Conservation (phyloP, 2,113 vertebrate species). For the Sinocyclocheilus anophthalmus region DNA sequence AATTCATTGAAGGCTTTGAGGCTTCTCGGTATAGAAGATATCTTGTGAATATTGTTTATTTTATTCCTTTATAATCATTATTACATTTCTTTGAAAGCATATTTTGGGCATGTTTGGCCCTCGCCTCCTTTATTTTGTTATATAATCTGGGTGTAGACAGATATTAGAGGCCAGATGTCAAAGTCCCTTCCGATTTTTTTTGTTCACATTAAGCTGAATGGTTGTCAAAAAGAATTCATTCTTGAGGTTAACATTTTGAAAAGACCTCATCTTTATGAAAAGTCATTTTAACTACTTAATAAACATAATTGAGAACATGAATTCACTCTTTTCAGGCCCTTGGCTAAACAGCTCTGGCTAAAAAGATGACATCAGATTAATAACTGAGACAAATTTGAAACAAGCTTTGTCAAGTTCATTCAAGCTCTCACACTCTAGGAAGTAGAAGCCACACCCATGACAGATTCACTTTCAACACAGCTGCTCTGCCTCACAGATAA, state of each 20-base stretch:
- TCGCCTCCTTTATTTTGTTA: not conserved
- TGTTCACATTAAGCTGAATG: no score
- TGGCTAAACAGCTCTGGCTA: not conserved
- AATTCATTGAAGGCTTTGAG: no score
- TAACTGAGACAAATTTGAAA: not conserved
- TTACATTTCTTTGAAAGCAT: not conserved
- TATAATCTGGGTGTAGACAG: slow-evolving; percentile 1
- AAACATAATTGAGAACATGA: not conserved
- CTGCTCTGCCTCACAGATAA: not conserved
- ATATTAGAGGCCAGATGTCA: slow-evolving; percentile 9
- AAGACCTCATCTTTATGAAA: not conserved
- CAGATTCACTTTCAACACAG: not conserved
- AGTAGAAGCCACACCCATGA: slow-evolving; percentile 8
- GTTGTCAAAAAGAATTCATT: no score
- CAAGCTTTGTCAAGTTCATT: slow-evolving; percentile 37
- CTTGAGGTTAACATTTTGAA: not conserved
- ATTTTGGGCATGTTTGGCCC: not conserved
- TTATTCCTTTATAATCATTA: not conserved
- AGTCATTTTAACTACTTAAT: not conserved
- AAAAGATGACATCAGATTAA: not conserved
- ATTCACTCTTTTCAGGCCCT: not conserved
- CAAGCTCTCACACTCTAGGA: not conserved
- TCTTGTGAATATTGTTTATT: not conserved
- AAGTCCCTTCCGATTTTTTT: not conserved
- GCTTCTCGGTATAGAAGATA: no score